Percentiles rank a stretch among this genome's conserved stretches.
These are phyloP conservation scores for Boulengeromyrus knoepffleri DNA, from an alignment of 2,113 vertebrate species.

Conservation along the genomic window DNA sequence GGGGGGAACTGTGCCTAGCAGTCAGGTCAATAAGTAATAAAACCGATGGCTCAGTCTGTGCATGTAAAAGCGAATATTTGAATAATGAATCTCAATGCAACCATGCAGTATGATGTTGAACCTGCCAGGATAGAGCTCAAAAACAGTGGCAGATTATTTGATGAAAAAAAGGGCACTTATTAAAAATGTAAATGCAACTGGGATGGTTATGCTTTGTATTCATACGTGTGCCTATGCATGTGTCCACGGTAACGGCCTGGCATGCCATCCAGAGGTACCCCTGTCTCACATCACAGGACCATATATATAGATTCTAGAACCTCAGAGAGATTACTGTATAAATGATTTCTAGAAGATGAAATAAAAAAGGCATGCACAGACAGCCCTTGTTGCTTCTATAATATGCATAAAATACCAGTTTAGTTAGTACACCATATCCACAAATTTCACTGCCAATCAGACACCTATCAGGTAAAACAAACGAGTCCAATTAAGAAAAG, in stretches of 20 bases:
- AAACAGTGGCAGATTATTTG: conserved; percentile 6
- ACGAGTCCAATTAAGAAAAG: not conserved
- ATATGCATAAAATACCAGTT: not conserved
- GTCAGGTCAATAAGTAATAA: conserved; percentile 12
- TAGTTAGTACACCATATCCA: not conserved
- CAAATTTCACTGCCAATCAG: not conserved
- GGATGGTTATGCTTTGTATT: not conserved
- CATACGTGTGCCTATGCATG: not conserved
- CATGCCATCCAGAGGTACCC: not conserved
- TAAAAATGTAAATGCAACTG: not conserved
- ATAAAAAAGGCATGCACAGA: conserved; percentile 5
- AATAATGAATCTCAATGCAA: conserved; percentile 26
- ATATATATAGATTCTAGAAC: not conserved
- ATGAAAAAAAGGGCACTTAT: not conserved
- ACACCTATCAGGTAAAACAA: conserved; percentile 1
- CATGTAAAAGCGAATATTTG: conserved; percentile 25
- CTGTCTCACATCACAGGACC: not conserved
- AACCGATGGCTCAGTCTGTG: conserved; percentile 21
- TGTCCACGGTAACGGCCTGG: not conserved
- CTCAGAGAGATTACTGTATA: not conserved
- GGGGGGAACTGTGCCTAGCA: not conserved
- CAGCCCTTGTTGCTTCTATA: conserved; percentile 12
- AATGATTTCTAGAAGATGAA: not conserved
- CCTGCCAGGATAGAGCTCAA: conserved; percentile 14
- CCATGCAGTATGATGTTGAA: conserved; percentile 25